These are phyloP conservation scores for Lydus trimaculatus DNA, from an alignment of 2,888 invertebrate genomes.

Conservation along the genomic window DNA sequence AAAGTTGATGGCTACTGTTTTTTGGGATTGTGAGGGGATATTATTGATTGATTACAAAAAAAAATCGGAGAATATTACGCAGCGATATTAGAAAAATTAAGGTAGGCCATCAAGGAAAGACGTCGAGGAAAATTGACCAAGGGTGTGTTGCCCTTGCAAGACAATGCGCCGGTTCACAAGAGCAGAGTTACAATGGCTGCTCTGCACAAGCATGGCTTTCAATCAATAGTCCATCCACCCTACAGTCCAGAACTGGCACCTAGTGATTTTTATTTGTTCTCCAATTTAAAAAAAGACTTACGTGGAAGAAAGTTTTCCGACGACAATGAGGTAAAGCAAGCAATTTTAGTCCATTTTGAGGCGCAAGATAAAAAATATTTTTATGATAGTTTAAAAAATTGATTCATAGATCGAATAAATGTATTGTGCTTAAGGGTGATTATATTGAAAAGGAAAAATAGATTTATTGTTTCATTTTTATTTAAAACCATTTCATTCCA, in stretches of 20 bases:
- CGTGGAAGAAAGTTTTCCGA: slow-evolving; percentile 6
- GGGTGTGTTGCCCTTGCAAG: slow-evolving; percentile 24
- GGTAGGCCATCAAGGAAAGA: slow-evolving; percentile 24
- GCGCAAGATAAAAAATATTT: slow-evolving; percentile 1
- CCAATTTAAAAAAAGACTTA: slow-evolving; percentile 16
- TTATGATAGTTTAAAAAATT: slow-evolving; percentile 1
- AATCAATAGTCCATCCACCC: no score
- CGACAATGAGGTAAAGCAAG: slow-evolving; percentile 1
- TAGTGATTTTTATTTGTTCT: slow-evolving; percentile 11
- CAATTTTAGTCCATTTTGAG: slow-evolving; percentile 8
- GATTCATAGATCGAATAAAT: no score
- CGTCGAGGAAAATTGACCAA: slow-evolving; percentile 23
- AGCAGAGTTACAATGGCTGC: slow-evolving; percentile 15
- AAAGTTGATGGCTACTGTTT: slow-evolving; percentile 33
- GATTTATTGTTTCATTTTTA: neutral
- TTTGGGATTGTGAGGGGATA: slow-evolving; percentile 33
- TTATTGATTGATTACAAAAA: slow-evolving; percentile 22
- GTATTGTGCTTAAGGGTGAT: no score
- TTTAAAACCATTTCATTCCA: neutral
- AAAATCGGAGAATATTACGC: slow-evolving; percentile 31
- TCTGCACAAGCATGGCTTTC: slow-evolving; percentile 11
- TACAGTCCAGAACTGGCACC: slow-evolving; percentile 11
- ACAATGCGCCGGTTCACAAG: slow-evolving; percentile 23
- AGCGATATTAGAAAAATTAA: slow-evolving; percentile 18
- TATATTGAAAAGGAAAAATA: neutral